Base-by-base conservation (phyloP, 2,888 invertebrate species). In the Carcina quercana region DNA sequence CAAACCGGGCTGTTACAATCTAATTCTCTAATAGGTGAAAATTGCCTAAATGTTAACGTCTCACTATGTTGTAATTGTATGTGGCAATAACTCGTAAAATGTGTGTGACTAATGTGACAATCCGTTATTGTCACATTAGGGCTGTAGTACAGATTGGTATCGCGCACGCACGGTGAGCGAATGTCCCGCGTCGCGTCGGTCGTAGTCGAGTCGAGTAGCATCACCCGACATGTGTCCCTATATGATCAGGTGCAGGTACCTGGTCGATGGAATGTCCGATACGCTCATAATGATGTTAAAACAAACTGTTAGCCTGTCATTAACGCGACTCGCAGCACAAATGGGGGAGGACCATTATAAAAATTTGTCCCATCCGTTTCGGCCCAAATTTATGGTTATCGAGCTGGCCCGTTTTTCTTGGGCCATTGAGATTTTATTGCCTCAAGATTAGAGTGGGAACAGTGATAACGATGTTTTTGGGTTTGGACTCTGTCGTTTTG, bases 351-450 rank as follows among this genome's bases (percentile, higher is more conserved):
- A 61, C 78, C 80, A 83, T 83, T 82, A 80, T 80, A 82, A 80
- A 83, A 82, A 83, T 83, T 83, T 83, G 83, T 83, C 83, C 76
- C 82, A 78, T 82, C 82, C 83, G 76, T 73, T 80, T 72, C 76
- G 73, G 64, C 60, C 62, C 64, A 66, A 80, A 83, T 82, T 83
- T 83, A 83, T 83, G 73, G 71, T 80, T 79, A 80, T 82, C 82
- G 76, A 68, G 62, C 53, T 69, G 69, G 59, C 64, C 69, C 71
- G 78, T 75, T 76, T 73, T 71, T 73, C 72, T 73, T 70, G 52
- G 63, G 55, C 70, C 68, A 68, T 78, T 66, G 66, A 69, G 66
- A 66, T 80, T 83, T 82, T 82, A 80, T 82, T 79, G 66, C 75
- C 59, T 57, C 47, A 43, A 75, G 79, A 80, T 80, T 74, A 72